These are phyloP conservation scores for Ophthalmolycus amberensis DNA, from an alignment of 2,113 vertebrate species.

Conservation along the genomic window DNA sequence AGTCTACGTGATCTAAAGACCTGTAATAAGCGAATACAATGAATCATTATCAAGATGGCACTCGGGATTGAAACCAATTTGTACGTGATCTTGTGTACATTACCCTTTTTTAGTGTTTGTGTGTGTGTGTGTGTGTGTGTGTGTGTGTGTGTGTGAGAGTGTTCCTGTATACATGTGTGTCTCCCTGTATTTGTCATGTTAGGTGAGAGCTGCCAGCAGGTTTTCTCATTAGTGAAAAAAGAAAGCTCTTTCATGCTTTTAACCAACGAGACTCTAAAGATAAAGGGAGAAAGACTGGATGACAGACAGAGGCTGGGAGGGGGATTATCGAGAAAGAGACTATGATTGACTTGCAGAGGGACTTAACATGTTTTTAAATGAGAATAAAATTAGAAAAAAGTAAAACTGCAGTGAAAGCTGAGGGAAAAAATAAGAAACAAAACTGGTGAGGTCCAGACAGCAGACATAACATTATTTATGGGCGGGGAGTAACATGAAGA, in stretches of 20 bases:
- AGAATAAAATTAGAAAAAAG: constrained; percentile 12
- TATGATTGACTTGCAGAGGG: constrained; percentile 50
- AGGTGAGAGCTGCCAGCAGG: constrained; percentile 55
- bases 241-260: constrained; percentile 55
- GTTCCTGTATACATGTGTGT: neutral
- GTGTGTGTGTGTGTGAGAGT: neutral
- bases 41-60: constrained; percentile 18
- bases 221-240: constrained; percentile 68
- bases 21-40: constrained; percentile 20
- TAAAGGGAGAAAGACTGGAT: constrained; percentile 51
- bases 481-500: constrained; percentile 67
- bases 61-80: constrained; percentile 17
- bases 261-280: constrained; percentile 60
- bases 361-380: constrained; percentile 56
- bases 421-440: constrained; percentile 25
- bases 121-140: neutral
- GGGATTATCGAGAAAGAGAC: constrained; percentile 40
- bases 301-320: constrained; percentile 56
- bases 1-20: constrained; percentile 23
- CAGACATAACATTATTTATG: constrained; percentile 73
- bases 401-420: constrained; percentile 23
- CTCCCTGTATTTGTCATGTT: constrained; percentile 45
- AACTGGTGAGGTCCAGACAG: constrained; percentile 38
- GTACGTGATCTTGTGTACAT: neutral
- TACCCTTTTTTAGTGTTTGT: neutral